Evolutionary conservation across 2,797 vertebrate genomes (phyloP).

Genomic region (Xenentodon cancila): DNA sequence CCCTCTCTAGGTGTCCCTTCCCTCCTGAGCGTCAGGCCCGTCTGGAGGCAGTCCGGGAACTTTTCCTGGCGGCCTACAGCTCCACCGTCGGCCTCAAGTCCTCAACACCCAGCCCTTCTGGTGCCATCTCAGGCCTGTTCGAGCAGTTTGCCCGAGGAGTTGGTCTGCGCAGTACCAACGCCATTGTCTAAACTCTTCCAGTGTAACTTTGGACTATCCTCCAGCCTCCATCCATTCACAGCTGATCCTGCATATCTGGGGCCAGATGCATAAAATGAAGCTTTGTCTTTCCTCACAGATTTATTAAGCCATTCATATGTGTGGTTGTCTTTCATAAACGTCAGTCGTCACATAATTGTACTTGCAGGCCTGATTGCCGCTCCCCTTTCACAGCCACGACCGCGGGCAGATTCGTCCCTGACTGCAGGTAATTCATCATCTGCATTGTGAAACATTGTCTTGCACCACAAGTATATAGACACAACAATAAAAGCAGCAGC

Average conservation of each 20-base stretch:
- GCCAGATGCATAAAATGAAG: slow-evolving; percentile 14
- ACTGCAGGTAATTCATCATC: no score
- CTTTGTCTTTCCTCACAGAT: no score
- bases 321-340: no score
- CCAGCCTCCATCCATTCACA: slow-evolving; percentile 18
- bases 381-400: no score
- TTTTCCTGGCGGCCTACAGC: slow-evolving; percentile 93
- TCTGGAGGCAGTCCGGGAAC: slow-evolving; percentile 92
- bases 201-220: slow-evolving; percentile 37
- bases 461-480: no score
- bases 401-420: no score
- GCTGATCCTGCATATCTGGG: slow-evolving; percentile 23
- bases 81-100: slow-evolving; percentile 92
- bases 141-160: slow-evolving; percentile 97
- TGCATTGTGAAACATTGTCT: no score
- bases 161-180: slow-evolving; percentile 89
- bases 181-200: slow-evolving; percentile 83
- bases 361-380: no score
- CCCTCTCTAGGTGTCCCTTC: slow-evolving; percentile 80
- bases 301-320: no score
- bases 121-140: slow-evolving; percentile 92
- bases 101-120: slow-evolving; percentile 87
- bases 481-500: no score
- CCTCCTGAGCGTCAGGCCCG: slow-evolving; percentile 87
- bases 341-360: no score